These are phyloP conservation scores for Drosophila neoperkinsi DNA, from an alignment of 2,888 invertebrate species.

Conservation along the genomic window DNA sequence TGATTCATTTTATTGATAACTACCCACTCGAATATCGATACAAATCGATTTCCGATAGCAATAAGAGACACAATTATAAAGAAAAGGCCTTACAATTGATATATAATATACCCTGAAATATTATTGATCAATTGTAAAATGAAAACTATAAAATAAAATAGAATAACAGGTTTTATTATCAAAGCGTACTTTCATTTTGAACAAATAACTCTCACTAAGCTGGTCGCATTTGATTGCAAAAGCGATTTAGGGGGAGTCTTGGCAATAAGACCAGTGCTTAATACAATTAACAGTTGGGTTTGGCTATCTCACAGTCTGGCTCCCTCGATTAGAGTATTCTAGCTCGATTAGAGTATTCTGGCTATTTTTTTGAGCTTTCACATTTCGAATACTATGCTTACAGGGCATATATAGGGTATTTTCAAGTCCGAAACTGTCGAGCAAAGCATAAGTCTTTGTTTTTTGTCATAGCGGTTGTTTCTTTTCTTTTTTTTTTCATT, in stretches of 20 bases:
- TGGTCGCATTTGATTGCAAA: not conserved
- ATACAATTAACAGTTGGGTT: not conserved
- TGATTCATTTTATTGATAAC: not conserved
- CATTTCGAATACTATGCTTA: not conserved
- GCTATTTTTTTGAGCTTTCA: rapidly evolving
- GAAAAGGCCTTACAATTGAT: not conserved
- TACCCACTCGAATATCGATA: not conserved
- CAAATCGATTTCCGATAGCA: not conserved
- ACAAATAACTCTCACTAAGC: no score
- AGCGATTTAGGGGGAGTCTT: not conserved
- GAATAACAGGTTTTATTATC: not conserved
- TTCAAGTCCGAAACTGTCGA: not conserved
- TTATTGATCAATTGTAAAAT: not conserved
- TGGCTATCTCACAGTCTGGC: not conserved
- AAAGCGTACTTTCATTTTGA: no score
- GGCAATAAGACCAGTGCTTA: not conserved
- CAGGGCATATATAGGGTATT: not conserved
- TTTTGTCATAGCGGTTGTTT: slow-evolving; percentile 7
- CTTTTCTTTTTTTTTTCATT: slow-evolving; percentile 25
- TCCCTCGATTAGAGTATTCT: not conserved
- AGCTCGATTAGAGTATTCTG: not conserved
- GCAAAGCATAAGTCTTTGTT: no score
- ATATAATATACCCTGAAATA: not conserved
- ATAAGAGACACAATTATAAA: not conserved
- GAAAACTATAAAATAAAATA: not conserved